Base-by-base conservation (phyloP, 2,113 vertebrate genomes). In the Laterallus jamaicensis region DNA sequence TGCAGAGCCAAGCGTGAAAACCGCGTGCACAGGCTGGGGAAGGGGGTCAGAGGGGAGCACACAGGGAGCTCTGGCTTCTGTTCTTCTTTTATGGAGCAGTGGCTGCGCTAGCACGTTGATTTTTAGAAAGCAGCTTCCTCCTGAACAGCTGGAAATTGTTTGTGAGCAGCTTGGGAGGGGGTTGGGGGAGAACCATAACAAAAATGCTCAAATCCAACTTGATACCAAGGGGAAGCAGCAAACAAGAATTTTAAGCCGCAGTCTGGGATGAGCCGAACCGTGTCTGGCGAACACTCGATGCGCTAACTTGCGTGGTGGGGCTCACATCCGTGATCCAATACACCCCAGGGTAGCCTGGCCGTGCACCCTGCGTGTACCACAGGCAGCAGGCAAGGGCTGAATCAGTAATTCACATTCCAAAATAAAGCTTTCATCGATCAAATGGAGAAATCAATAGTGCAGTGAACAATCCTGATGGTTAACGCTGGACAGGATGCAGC, bases 391-490 rank as follows among this genome's bases (percentile, higher is more conserved):
- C 49, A 37, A 32, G 39, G 56, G 73, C 67, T 50, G 49, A 92
- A 37, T 49, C 83, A 63, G 82, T 92, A 54, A 89, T 67, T 87
- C 40, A 59, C 54, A n/a, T 60, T 49, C 81, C 69, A 86, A 92
- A 88, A 69, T 44, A 78, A 71, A 88, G 64, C 68, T 78, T 83
- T 62, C 79, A 91, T 93, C 25, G 16, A 96, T 93, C n/a, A 70
- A 71, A 80, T 39, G 59, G 70, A 92, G 91, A 95, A 96, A 96
- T 95, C 94, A 91, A 94, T 90, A 86, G 66, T 2, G 2, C 75
- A 92, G 54, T 6, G 3, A 79, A 31, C 31, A 88, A 84, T 52
- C 80, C 75, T 47, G 68, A 71, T 31, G 26, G 78, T 19, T 73
- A 54, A 74, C 1, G 5, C 52, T 4, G 2, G 17, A 40, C 3